A percentile compares a stretch with the other conserved stretches of the same genome.
Conservation (phyloP, 2,113 vertebrate species). For the Orthonyx spaldingii region DNA sequence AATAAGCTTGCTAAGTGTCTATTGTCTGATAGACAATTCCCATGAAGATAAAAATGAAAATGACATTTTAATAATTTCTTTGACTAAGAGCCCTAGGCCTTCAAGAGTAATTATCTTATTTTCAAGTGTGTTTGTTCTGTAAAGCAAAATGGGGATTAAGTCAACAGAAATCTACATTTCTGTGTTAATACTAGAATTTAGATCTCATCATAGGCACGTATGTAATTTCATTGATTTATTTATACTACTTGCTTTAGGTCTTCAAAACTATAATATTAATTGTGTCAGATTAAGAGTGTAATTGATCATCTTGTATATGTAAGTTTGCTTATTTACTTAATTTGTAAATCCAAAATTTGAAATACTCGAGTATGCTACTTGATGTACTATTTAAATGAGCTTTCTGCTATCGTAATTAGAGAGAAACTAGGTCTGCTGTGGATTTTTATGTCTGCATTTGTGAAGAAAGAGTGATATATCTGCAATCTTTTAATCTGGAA, state of each 20-base stretch:
- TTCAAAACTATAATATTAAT: neutral
- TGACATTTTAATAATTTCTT: neutral
- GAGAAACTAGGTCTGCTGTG: neutral
- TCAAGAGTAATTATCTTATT: neutral
- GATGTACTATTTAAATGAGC: neutral
- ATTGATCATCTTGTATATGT: neutral
- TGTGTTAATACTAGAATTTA: neutral
- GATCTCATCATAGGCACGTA: neutral
- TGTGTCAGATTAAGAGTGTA: neutral
- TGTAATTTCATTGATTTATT: neutral
- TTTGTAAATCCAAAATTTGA: neutral
- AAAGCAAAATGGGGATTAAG: neutral
- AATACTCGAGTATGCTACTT: neutral
- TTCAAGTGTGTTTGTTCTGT: neutral
- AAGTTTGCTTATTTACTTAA: neutral
- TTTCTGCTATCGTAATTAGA: neutral
- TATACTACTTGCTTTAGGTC: neutral
- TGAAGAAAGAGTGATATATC: neutral
- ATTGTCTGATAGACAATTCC: neutral
- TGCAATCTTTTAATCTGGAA: neutral
- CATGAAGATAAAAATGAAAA: constrained; percentile 5
- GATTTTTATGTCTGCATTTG: neutral
- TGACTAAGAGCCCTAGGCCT: neutral
- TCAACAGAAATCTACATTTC: neutral
- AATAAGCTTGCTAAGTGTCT: neutral